phyloP scores from a whole-genome alignment of 2,888 invertebrate species.

The Sturmia bella region DNA sequence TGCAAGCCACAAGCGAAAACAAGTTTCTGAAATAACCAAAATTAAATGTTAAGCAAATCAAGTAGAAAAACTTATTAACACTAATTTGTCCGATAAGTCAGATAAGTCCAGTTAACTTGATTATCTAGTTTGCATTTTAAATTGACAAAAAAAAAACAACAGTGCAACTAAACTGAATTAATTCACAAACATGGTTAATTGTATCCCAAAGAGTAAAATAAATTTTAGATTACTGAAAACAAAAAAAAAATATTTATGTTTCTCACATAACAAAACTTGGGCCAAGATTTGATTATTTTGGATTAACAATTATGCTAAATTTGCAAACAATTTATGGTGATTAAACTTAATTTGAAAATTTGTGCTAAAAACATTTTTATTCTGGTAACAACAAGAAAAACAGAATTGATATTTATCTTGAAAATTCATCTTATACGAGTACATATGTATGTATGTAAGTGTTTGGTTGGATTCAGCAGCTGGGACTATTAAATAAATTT shows the following conservation, averaged over 20 bases:
- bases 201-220: background rate
- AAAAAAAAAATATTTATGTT: constrained; percentile 29
- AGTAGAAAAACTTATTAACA: constrained; percentile 60
- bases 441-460: no score
- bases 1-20: constrained; percentile 18
- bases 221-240: constrained; percentile 9
- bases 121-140: constrained; percentile 37
- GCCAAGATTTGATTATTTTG: constrained; percentile 57
- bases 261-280: constrained; percentile 39
- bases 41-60: constrained; percentile 48
- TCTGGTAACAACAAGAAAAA: no score
- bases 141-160: constrained; percentile 21
- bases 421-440: constrained; percentile 54
- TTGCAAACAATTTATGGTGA: constrained; percentile 64
- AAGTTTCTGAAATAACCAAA: constrained; percentile 21
- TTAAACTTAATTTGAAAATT: constrained; percentile 64
- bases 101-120: constrained; percentile 58
- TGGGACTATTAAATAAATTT: constrained; percentile 67
- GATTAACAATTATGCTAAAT: constrained; percentile 61
- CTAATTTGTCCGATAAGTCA: constrained; percentile 66
- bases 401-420: constrained; percentile 32
- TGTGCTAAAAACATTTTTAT: constrained; percentile 5
- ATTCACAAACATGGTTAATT: no score
- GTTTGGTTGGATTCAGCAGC: constrained; percentile 67
- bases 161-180: background rate